Evolutionary conservation across 2,113 vertebrate genomes (phyloP).

Genomic region (Scytalopus superciliaris): DNA sequence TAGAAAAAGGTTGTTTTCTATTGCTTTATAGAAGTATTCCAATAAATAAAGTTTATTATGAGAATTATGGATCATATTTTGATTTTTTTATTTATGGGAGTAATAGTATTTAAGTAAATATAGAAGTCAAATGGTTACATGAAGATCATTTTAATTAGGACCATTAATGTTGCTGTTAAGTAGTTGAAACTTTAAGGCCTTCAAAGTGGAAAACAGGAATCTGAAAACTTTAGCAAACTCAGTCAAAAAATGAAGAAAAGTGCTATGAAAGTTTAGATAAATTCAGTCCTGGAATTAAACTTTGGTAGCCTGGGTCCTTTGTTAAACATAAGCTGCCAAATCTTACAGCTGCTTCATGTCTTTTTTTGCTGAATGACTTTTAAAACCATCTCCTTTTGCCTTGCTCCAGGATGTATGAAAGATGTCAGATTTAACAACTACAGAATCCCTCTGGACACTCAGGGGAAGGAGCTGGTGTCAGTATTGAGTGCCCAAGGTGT

Average conservation of each 20-base stretch:
- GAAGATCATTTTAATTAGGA: neutral
- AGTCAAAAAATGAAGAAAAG: neutral
- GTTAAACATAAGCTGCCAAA: neutral
- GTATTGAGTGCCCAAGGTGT: slow-evolving; percentile 80
- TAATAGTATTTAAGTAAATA: neutral
- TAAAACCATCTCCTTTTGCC: slow-evolving; percentile 2
- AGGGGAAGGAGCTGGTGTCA: slow-evolving; percentile 77
- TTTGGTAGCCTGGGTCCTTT: neutral
- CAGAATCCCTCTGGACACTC: slow-evolving; percentile 80
- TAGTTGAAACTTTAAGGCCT: neutral
- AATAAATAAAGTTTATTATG: neutral
- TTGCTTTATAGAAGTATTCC: neutral
- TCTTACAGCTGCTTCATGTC: slow-evolving; percentile 9
- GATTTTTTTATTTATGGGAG: neutral
- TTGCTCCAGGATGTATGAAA: slow-evolving; percentile 83
- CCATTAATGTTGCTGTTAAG: neutral
- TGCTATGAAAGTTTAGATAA: neutral
- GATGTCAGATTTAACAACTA: slow-evolving; percentile 85
- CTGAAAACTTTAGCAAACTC: neutral
- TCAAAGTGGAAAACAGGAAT: neutral
- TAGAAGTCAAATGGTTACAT: neutral
- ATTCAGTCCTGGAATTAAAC: neutral
- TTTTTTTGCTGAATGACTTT: neutral
- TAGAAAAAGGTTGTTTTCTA: neutral
- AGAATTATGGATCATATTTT: neutral